Base-by-base conservation (phyloP, 1,140 invertebrate species). In the Heterodera schachtii region DNA sequence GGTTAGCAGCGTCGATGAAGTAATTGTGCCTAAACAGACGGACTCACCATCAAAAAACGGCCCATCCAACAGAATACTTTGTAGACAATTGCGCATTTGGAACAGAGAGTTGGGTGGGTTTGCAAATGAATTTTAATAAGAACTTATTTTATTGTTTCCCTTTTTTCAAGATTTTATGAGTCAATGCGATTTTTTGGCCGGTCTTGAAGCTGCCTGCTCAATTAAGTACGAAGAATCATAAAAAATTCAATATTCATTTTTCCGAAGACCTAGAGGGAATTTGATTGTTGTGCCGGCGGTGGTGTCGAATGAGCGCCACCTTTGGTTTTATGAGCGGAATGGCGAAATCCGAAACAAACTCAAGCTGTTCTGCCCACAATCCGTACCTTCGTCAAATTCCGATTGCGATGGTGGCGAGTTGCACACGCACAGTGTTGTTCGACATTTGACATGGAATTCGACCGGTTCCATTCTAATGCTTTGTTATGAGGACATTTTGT, bases 281-380 rank as follows among this genome's bases (percentile, higher is more conserved):
- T 90, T 95, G 71, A 94, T 96, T 78, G 93, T 94, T 1, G 91
- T 93, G 13, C 93, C 93, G 3, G 94, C 94, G 85, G 91, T 91
- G 82, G 86, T 93, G 1, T 87, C 91, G 11, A 47, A 69, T 16
- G 75, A 74, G 87, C 85, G 81, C 16, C 80, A 74, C 93, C 94
- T 87, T 91, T 93, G n/a, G 11, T 93, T 96, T 83, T 95, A 96
- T 91, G 96, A 97, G 87, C 96, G 95, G 88, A 97, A 97, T 92
- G 96, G 96, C 6, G 90, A 97, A 16, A 93, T 93, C 84, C 95
- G 96, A 91, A 93, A 94, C 69, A 94, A 95, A 85, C 94, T 96
- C 87, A 88, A 90, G 8, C 89, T 97, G 75, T 93, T 11, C 13
- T 19, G 16, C 3, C 57, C 13, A 16, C 13, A 64, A 64, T 64